These are phyloP conservation scores for Lasioglossum pauxillum DNA, from an alignment of 2,888 invertebrate genomes.

Conservation along the genomic window DNA sequence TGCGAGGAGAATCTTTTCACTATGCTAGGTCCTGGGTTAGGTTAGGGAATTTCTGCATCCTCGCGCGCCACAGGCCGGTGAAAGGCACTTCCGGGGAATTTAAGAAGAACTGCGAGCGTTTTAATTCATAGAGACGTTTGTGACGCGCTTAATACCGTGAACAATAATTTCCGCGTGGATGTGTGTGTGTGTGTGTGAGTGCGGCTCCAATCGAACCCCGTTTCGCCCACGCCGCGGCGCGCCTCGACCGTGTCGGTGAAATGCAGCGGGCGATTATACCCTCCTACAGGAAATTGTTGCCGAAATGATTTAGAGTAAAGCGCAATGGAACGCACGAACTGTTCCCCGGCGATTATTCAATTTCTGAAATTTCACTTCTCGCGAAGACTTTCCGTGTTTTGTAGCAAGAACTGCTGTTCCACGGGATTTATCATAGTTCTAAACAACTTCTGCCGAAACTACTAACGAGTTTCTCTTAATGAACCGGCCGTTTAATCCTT, in stretches of 20 bases:
- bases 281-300: conserved; percentile 50
- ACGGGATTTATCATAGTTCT: conserved; percentile 15
- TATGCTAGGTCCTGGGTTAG: neutral
- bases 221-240: neutral
- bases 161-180: conserved; percentile 39
- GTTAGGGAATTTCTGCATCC: neutral
- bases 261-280: conserved; percentile 50
- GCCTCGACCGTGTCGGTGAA: conserved; percentile 15
- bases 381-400: conserved; percentile 26
- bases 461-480: conserved; percentile 10
- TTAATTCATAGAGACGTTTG: conserved; percentile 27
- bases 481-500: neutral
- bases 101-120: conserved; percentile 20
- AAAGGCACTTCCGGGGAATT: conserved; percentile 7
- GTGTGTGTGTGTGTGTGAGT: conserved; percentile 3
- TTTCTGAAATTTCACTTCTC: conserved; percentile 42
- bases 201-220: conserved; percentile 47
- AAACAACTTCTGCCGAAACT: neutral
- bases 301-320: conserved; percentile 58
- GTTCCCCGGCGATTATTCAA: conserved; percentile 52
- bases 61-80: neutral
- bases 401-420: conserved; percentile 28
- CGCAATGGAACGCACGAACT: conserved; percentile 53
- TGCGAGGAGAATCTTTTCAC: too few species aligned
- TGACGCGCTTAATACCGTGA: conserved; percentile 37